Conservation (phyloP, 2,888 invertebrate species). For the Brachynemurus nebulosus region DNA sequence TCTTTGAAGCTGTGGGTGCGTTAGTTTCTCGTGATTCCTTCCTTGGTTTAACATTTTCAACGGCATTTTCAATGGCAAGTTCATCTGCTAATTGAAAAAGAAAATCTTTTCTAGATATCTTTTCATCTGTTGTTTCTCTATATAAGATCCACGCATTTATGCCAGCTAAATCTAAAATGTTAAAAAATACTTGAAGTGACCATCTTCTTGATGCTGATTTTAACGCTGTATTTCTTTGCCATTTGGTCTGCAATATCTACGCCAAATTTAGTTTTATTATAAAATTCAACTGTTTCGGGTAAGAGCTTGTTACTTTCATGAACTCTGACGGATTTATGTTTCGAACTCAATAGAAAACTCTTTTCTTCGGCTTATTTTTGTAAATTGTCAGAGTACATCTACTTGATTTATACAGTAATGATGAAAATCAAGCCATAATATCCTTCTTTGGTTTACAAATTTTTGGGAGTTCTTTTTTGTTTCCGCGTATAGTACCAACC, state of each 20-base stretch:
- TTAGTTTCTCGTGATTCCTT: conserved; percentile 1
- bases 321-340: conserved; percentile 19
- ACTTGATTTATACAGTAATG: conserved; percentile 14
- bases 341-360: conserved; percentile 19
- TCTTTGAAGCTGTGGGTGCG: conserved; percentile 3
- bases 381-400: conserved; percentile 18
- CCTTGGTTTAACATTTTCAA: background rate
- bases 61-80: background rate
- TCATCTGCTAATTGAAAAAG: conserved; percentile 15
- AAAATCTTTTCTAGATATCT: conserved; percentile 16
- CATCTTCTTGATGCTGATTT: conserved; percentile 17
- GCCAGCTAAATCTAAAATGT: background rate
- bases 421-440: conserved; percentile 15
- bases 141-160: conserved; percentile 22
- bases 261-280: conserved; percentile 19
- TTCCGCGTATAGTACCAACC: conserved; percentile 17
- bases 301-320: conserved; percentile 18
- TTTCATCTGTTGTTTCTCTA: conserved; percentile 7
- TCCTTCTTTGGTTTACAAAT: conserved; percentile 16
- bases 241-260: conserved; percentile 21
- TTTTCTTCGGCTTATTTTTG: conserved; percentile 21
- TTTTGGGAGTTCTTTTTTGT: conserved; percentile 17
- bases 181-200: background rate
- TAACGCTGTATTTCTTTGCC: conserved; percentile 21
- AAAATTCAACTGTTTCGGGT: conserved; percentile 20